Base-by-base conservation (phyloP, 2,797 vertebrate genomes). In the Hafferia zeledoni region DNA sequence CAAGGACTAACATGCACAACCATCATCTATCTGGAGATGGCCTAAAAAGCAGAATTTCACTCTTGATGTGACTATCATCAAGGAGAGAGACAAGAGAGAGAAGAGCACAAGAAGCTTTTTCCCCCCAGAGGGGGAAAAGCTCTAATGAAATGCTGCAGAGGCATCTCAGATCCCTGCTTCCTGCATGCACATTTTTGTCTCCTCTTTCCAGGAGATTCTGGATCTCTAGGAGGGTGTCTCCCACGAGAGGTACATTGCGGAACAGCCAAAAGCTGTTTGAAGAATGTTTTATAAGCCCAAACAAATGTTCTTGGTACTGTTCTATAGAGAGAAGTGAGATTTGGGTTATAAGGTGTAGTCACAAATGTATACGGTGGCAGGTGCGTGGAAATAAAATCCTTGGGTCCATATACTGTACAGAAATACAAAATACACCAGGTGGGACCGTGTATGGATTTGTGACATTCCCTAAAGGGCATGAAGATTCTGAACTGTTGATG, bases 251-350 rank as follows among this genome's bases (percentile, higher is more conserved):
- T 11, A 37, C 4, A 1, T 22, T 49, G 76, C 3, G 0, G 65
- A 88, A 70, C 35, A 83, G 72, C 44, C 63, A 75, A 43, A 91
- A 94, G 74, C 83, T 88, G 46, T 83, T 89, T 93, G 76, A 77
- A 75, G n/a, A 79, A 24, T 71, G 6, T 77, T 94, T 89, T 83
- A n/a, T 50, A 25, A 79, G 53, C 60, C 37, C 8, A 70, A 92
- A 79, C 4, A 72, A 88, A 82, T 76, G 6, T 35, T 57, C 30
- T 55, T 81, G 56, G 41, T 83, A 55, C 10, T 27, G 5, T 70
- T 31, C 44, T 76, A 6, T 37, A 83, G 63, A 79, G 47, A 60
- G 92, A 89, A 67, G 28, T 17, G 57, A 74, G 31, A 44, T 47
- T 94, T 79, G 17, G 20, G 16, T 74, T 91, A 27, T 60, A 31